Evolutionary conservation across 1,140 invertebrate genomes (phyloP), one percentile per base, ranked within the genome.

Genomic region (Helicorthomorpha holstii): DNA sequence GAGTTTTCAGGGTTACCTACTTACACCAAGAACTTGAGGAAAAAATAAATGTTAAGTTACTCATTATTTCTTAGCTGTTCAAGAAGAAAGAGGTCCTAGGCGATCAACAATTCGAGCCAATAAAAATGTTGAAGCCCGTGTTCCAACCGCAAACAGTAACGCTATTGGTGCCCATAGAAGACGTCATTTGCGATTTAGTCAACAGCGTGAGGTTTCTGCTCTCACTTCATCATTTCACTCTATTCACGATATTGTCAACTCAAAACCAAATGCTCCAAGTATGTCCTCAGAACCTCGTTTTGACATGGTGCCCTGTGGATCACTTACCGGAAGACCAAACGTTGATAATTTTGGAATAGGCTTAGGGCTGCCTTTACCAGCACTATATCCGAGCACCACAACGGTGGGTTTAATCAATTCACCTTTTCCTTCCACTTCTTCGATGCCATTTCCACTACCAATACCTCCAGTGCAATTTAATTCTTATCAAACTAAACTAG

Each of bases 71-170:
- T n/a, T n/a, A n/a, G n/a, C n/a, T n/a, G 83, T 86, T 2, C 83
- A 86, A 68, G 79, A 83, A 66, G 83, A 85, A 64, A 65, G 83
- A 52, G 83, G 83, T 3, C 83, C 83, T 1, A 69, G 82, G 16
- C 29, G 29, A 7, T 34, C 29, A 16, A 34, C 7, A 7, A n/a
- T n/a, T n/a, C 7, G 16, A 16, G 16, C 16, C 7, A 34, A 7
- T 16, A 34, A 34, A 34, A 16, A 34, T 7, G 16, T 16, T 7
- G 16, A 7, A 16, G 16, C 7, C 7, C 29, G 29, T 7, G 16
- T 16, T 7, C 7, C 29, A 16, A 16, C 29, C 7, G 29, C 29
- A 7, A 34, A 34, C 16, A 7, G 16, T 34, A 7, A 7, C 7
- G n/a, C n/a, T n/a, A n/a, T n/a, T n/a, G n/a, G n/a, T n/a, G 29